Conservation (phyloP, 2,888 invertebrate species). For the Baronia brevicornis region DNA sequence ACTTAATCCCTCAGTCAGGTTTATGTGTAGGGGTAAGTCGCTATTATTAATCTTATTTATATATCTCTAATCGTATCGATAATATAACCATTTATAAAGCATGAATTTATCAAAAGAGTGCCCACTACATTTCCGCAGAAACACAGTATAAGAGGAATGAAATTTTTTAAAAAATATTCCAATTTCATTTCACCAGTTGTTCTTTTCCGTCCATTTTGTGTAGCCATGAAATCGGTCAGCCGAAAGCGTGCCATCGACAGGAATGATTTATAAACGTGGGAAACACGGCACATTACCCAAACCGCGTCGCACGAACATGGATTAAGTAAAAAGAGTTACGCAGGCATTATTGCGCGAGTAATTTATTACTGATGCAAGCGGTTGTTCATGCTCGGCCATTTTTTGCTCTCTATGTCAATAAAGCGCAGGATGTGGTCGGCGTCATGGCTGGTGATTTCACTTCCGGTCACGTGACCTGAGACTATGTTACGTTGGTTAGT, state of each 20-base stretch:
- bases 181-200: no score
- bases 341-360: slow-evolving; percentile 42
- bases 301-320: slow-evolving; percentile 57
- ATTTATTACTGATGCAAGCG: slow-evolving; percentile 40
- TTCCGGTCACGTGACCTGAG: slow-evolving; percentile 31
- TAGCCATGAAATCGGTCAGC: slow-evolving; percentile 28
- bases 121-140: no score
- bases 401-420: slow-evolving; percentile 33
- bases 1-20: no score
- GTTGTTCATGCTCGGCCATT: slow-evolving; percentile 27
- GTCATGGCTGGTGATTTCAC: slow-evolving; percentile 27
- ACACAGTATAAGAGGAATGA: no score
- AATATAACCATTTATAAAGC: no score
- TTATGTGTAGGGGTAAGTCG: no score
- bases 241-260: slow-evolving; percentile 45
- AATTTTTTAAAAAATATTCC: no score
- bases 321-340: slow-evolving; percentile 54
- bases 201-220: no score
- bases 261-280: slow-evolving; percentile 63
- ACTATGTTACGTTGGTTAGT: slow-evolving; percentile 18
- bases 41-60: no score
- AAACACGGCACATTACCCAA: slow-evolving; percentile 53
- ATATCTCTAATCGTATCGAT: no score
- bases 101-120: no score
- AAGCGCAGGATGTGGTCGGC: slow-evolving; percentile 26